phyloP scores from a whole-genome alignment of 2,888 invertebrate genomes.

The Psylliodes chrysocephalus region DNA sequence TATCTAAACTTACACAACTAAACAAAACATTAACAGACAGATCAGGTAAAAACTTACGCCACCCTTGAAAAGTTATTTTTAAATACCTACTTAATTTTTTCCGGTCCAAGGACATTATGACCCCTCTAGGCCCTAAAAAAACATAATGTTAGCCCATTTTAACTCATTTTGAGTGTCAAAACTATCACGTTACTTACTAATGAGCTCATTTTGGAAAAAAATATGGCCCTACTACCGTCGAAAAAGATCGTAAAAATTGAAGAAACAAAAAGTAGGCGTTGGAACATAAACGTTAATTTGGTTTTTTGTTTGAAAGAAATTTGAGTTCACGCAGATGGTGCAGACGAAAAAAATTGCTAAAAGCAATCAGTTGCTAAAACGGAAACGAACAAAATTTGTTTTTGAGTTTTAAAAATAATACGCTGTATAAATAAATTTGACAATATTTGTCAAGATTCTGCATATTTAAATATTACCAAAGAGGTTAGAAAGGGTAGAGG shows the following conservation, averaged over 20 bases:
- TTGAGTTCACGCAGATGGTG: background rate
- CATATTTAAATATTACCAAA: no score
- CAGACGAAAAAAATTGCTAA: no score
- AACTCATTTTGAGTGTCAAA: constrained; percentile 21
- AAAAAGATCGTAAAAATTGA: constrained; percentile 27
- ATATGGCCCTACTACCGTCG: constrained; percentile 3
- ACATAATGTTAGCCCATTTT: background rate
- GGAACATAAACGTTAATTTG: constrained; percentile 12
- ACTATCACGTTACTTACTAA: constrained; percentile 29
- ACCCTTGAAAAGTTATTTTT: background rate
- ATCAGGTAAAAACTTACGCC: background rate
- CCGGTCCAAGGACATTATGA: background rate
- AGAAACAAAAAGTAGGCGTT: constrained; percentile 1
- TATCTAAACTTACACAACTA: no score
- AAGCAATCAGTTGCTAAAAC: no score
- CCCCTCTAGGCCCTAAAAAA: constrained; percentile 9
- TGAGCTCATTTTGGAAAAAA: constrained; percentile 26
- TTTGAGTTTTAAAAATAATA: no score
- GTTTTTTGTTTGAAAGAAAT: background rate
- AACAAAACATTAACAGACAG: background rate
- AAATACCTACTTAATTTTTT: background rate
- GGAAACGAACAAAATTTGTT: no score
- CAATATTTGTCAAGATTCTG: no score
- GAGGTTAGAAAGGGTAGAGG: no score
- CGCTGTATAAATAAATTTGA: no score